A percentile compares a stretch with the other conserved stretches of the same genome.
Conservation (phyloP, 1,140 invertebrate species). For the Pogonognathellus flavescens region DNA sequence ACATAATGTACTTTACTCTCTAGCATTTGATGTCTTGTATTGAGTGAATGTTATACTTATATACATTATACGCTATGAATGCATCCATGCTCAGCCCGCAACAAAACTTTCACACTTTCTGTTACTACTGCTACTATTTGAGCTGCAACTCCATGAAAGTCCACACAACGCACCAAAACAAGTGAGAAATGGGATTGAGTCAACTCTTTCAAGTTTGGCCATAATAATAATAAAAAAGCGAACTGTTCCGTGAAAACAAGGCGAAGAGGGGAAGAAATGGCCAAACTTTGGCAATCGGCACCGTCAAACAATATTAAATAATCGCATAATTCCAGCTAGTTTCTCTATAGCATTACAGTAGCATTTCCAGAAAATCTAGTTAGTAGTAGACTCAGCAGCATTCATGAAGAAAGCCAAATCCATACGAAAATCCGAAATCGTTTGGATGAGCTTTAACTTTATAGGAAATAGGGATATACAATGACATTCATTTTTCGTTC, state of each 20-base stretch:
- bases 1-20: neutral
- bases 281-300: constrained; percentile 45
- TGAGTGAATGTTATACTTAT: neutral
- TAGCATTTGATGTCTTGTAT: constrained; percentile 34
- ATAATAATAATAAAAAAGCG: constrained; percentile 50
- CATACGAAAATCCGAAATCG: neutral
- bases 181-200: constrained; percentile 48
- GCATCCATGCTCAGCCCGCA: neutral
- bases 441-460: neutral
- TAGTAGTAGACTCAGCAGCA: neutral
- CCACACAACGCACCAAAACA: constrained; percentile 32
- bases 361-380: constrained; percentile 5
- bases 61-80: neutral
- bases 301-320: constrained; percentile 50
- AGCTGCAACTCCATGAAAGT: constrained; percentile 25
- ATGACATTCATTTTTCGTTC: too few relatives aligned
- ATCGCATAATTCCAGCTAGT: constrained; percentile 45
- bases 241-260: constrained; percentile 28
- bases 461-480: too few relatives aligned
- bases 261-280: constrained; percentile 27
- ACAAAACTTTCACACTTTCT: constrained; percentile 18
- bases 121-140: neutral
- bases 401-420: neutral
- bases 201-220: constrained; percentile 45
- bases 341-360: constrained; percentile 2